Evolutionary conservation across 2,888 invertebrate species (phyloP).

Genomic region (Drosophila sordidula): DNA sequence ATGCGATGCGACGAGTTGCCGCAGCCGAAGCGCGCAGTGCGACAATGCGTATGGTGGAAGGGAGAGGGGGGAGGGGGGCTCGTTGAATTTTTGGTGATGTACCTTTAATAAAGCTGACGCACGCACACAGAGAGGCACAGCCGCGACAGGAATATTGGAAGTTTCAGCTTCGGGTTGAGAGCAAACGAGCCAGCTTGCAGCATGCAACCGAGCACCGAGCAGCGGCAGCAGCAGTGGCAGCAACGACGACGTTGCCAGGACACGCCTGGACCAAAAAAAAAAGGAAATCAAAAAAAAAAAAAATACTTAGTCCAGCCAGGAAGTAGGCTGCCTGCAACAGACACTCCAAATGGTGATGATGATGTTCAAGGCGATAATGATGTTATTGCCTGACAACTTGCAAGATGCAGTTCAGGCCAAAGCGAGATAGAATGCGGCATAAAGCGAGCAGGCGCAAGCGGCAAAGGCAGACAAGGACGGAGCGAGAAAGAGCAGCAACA

Average conservation of each 20-base stretch:
- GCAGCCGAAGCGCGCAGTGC: slow-evolving; percentile 24
- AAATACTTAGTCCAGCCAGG: slow-evolving; percentile 9
- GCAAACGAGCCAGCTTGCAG: slow-evolving; percentile 15
- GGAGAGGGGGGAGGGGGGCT: background rate
- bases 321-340: slow-evolving; percentile 31
- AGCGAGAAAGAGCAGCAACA: background rate
- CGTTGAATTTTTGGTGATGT: slow-evolving; percentile 55
- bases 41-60: slow-evolving; percentile 12
- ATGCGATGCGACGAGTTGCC: slow-evolving; percentile 9
- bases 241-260: slow-evolving; percentile 12
- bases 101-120: slow-evolving; percentile 67
- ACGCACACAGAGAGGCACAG: slow-evolving; percentile 5
- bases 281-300: background rate
- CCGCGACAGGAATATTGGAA: slow-evolving; percentile 53
- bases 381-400: slow-evolving; percentile 25
- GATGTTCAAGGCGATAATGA: slow-evolving; percentile 24
- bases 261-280: slow-evolving; percentile 15
- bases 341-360: slow-evolving; percentile 5
- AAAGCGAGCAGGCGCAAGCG: background rate
- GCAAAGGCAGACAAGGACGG: background rate
- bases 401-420: slow-evolving; percentile 17
- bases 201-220: slow-evolving; percentile 10
- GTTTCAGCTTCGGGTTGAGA: slow-evolving; percentile 42
- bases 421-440: slow-evolving; percentile 11
- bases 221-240: slow-evolving; percentile 4